Conservation (phyloP, 92 coral and sea anemone genomes). For the Porites evermanni region DNA sequence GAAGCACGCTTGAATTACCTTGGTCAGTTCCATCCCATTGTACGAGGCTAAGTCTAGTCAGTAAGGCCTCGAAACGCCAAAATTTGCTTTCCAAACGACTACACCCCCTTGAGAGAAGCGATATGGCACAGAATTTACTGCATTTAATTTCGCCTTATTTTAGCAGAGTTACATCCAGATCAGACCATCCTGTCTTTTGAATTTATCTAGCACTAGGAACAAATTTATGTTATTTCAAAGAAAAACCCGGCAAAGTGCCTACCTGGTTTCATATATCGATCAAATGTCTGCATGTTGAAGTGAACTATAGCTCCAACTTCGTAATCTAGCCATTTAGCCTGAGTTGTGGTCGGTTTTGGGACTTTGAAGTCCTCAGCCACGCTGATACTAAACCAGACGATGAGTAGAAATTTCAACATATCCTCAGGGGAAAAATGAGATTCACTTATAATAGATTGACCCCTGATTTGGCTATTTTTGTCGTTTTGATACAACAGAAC, state of each 20-base stretch:
- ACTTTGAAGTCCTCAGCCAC: constrained; percentile 3
- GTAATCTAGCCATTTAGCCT: constrained; percentile 80
- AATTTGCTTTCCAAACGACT: no score
- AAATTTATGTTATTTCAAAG: not conserved
- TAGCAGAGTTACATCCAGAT: no score
- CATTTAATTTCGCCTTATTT: no score
- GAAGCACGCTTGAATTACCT: no score
- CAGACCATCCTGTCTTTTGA: not conserved
- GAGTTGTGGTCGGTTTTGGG: constrained; percentile 76
- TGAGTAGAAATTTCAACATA: not conserved
- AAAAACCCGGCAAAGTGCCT: not conserved
- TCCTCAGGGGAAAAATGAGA: no score
- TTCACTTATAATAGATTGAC: not conserved
- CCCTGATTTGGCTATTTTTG: not conserved
- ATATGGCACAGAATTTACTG: no score
- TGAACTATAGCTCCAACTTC: constrained; percentile 89
- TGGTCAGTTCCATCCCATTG: no score
- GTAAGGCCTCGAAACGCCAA: no score
- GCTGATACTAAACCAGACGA: not conserved
- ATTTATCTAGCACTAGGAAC: not conserved
- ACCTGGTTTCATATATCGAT: constrained; percentile 71
- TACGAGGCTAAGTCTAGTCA: no score
- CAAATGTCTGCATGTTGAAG: constrained; percentile 90
- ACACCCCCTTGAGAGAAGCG: no score
- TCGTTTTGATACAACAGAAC: not conserved